phyloP scores from a whole-genome alignment of 2,113 vertebrate species.

The Rhabdomys dilectus region DNA sequence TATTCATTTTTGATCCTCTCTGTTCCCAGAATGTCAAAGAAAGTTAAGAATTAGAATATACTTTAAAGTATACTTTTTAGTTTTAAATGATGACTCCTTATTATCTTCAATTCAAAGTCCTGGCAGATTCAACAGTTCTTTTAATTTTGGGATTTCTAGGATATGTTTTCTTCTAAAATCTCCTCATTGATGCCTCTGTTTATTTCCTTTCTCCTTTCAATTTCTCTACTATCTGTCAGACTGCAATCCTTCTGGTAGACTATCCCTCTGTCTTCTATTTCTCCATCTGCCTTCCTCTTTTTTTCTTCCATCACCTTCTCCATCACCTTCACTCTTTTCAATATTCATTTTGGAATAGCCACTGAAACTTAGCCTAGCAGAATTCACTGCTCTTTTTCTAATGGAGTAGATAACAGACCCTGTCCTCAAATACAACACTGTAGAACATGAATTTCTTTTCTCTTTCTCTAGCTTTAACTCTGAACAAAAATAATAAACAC shows the following conservation, averaged over 20 bases:
- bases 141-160: background rate
- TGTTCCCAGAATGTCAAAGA: conserved; percentile 7
- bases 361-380: background rate
- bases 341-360: background rate
- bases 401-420: background rate
- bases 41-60: conserved; percentile 9
- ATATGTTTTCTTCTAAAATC: conserved; percentile 26
- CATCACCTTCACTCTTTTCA: background rate
- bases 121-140: background rate
- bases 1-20: conserved; percentile 34
- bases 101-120: background rate
- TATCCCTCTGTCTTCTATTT: too few species aligned
- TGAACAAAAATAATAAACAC: background rate
- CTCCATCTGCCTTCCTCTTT: background rate
- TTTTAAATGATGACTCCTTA: background rate
- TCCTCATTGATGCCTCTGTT: background rate
- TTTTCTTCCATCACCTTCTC: background rate
- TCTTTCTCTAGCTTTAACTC: background rate
- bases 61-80: background rate
- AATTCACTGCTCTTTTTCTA: background rate
- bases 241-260: too few species aligned
- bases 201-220: background rate
- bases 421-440: background rate
- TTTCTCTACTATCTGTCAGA: background rate
- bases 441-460: background rate